Evolutionary conservation across 2,888 invertebrate species (phyloP), one percentile per base, ranked within the genome.

Genomic region (Metellina segmentata): DNA sequence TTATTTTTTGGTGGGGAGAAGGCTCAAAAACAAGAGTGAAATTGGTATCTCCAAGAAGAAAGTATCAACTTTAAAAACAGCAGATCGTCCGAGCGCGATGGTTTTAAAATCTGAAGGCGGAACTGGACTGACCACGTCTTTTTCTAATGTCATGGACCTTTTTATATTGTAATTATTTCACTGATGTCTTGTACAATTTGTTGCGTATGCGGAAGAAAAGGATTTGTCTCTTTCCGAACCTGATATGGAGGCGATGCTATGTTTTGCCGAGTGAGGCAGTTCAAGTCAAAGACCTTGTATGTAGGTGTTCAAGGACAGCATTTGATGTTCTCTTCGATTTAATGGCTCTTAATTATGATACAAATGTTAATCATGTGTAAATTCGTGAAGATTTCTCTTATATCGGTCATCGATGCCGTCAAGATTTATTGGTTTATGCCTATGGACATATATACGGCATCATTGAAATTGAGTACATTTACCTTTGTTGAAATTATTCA

Each of bases 131-230:
- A 81, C 85, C 81, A 75, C 90, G 34, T 85, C 71, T 81, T 34
- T 75, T 34, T 78, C 49, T 61, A 86, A 72, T 86, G 90, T 90
- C 90, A 90, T 71, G 81, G 81, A 90, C 85, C 90, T 90, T 85
- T 61, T 81, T 34, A 69, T 69, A 86, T 61, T 81, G 49, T 90
- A 85, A 81, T 85, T 79, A 72, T 52, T n/a, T 34, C 20, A 48
- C 49, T 13, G 52, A 61, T 51, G 51, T 52, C 48, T 71, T 78
- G 13, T 61, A 72, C 20, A 53, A 52, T 51, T 53, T 7, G 9
- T 19, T 72, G 48, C 49, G 51, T 34, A 90, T 86, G 90, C 85
- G 90, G 90, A 90, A 90, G 90, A 72, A 78, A 90, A 61, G 49
- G 61, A 49, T 69, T 82, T n/a, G 72, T 8, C 34, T n/a, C 8